Base-by-base conservation (phyloP, 2,113 vertebrate genomes). In the Mus spicilegus region DNA sequence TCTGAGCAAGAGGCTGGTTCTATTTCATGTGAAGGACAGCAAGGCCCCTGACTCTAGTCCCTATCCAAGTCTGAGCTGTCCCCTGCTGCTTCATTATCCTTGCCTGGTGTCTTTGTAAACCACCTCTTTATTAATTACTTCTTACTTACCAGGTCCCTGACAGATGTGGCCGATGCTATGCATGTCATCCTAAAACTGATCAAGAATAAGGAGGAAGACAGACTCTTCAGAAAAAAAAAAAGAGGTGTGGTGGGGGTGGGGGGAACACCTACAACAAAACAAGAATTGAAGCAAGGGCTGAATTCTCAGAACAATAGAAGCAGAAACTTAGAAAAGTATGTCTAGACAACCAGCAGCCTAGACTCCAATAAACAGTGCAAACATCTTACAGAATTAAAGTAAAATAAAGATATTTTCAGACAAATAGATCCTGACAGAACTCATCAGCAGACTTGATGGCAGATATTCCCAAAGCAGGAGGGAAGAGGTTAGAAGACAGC, bases 361-460 rank as follows among this genome's bases (percentile, higher is more conserved):
- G 75, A 95, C 63, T 56, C 61, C 76, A 90, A 58, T 87, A 84
- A 84, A 33, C 33, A 84, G 20, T 42, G 24, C 69, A 65, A 81
- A 72, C 69, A 90, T 90, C 81, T 96, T 89, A 93, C 42, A 94
- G 92, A 75, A 93, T 65, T 51, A 87, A 70, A 70, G 39, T 70
- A 94, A 87, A 58, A 94, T 94, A 86, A 95, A 94, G 85, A 54
- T 46, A 76, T 54, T 93, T 87, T 87, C 58, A 77, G 73, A 56
- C 69, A 90, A 90, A 90, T 39, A 81, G 73, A 86, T 63, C 69
- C n/a, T 17, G 61, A 90, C 30, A 12, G 77, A 63, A 69, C 42
- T 73, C 86, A 94, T 4, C 65, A 70, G 80, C 51, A 75, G 26
- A 69, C 46, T 51, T 20, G 49, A 24, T 42, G 73, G 89, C 1